These are phyloP conservation scores for Ammodytes marinus DNA, from an alignment of 2,113 vertebrate species.

Conservation along the genomic window DNA sequence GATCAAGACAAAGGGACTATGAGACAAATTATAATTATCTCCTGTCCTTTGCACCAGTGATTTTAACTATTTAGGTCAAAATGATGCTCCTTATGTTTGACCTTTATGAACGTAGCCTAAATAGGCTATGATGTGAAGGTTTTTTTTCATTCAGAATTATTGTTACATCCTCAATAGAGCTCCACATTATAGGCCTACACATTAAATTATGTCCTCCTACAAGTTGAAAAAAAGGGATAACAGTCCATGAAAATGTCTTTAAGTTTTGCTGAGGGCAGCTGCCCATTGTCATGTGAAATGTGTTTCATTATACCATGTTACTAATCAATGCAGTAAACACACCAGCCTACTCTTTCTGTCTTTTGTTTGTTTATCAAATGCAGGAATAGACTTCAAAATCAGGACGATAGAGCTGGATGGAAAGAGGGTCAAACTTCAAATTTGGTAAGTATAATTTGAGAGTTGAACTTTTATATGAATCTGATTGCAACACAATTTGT, in stretches of 20 bases:
- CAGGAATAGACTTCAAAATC: slow-evolving; percentile 99
- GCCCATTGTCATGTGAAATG: neutral
- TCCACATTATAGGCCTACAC: neutral
- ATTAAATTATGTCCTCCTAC: slow-evolving; percentile 10
- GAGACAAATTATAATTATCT: slow-evolving; percentile 27
- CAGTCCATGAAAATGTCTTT: neutral
- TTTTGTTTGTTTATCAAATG: slow-evolving; percentile 39
- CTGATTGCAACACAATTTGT: neutral
- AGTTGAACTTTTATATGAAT: neutral
- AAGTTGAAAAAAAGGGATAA: neutral
- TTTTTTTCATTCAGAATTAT: neutral
- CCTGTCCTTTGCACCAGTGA: slow-evolving; percentile 45
- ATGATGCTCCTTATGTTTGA: neutral
- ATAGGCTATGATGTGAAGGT: neutral
- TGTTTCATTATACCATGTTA: slow-evolving; percentile 3
- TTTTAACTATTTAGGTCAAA: slow-evolving; percentile 14
- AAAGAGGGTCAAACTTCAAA: slow-evolving; percentile 98
- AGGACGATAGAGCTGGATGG: slow-evolving; percentile 97
- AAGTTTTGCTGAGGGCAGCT: neutral
- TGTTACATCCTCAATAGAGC: neutral
- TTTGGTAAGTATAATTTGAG: slow-evolving; percentile 88
- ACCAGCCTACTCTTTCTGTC: neutral
- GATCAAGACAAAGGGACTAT: slow-evolving; percentile 58
- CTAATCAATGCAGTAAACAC: neutral
- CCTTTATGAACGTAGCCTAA: neutral